Base-by-base conservation (phyloP, 2,797 vertebrate species). In the Cossypha caffra region DNA sequence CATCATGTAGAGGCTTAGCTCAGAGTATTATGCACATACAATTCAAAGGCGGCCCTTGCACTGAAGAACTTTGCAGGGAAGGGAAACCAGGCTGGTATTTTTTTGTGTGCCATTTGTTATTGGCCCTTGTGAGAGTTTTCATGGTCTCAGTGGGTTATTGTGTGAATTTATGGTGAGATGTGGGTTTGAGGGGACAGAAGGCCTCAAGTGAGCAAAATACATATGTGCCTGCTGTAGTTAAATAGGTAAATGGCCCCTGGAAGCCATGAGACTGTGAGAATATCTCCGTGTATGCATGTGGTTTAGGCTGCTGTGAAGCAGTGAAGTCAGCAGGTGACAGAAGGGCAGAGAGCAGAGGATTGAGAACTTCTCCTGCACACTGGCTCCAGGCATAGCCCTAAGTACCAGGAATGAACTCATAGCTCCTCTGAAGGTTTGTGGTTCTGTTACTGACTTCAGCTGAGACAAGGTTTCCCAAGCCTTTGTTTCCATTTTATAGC, bases 131-230 rank as follows among this genome's bases (percentile, higher is more conserved):
- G 58, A 25, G 48, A 28, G 16, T 57, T 66, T 25, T 35, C 4
- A 1, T 5, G 5, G 31, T 55, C 40, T 89, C 0, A 0, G 11
- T 24, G 84, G 35, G 68, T 47, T 1, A 0, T 7, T 25, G 50
- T 50, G 21, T 35, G 33, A 69, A n/a, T 14, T 35, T 13, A 15
- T 0, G 0, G 24, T 11, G n/a, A 31, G n/a, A 21, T 23, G 37
- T 28, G 33, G 8, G 14, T 67, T 74, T 10, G 43, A 45, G 87
- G 37, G 33, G 31, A 42, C 48, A 68, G 40, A 10, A 19, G 28
- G 37, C n/a, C 24, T 71, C 35, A n/a, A 24, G 28, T 1, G 4
- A 84, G 35, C 23, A 54, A 61, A 73, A 35, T 13, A 5, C 7
- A 1, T 2, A 1, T 9, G 9, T 43, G 24, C 26, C 23, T 86